A percentile compares a stretch with the other conserved stretches of the same genome.
These are phyloP conservation scores for Fulica atra DNA, from an alignment of 2,113 vertebrate species.

Conservation along the genomic window DNA sequence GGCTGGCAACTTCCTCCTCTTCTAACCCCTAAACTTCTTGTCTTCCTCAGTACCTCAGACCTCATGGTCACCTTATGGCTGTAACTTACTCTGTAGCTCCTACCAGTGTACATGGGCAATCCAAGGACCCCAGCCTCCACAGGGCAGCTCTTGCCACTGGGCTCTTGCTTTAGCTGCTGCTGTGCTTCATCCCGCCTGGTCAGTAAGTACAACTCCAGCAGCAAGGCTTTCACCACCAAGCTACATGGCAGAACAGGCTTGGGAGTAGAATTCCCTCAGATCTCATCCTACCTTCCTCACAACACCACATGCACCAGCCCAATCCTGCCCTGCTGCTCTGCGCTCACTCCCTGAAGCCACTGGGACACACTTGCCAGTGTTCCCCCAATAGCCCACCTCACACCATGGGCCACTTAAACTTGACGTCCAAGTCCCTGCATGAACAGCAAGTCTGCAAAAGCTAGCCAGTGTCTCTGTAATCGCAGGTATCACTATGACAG, in stretches of 20 bases:
- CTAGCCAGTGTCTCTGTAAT: background rate
- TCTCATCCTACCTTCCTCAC: rapidly evolving
- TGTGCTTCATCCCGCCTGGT: background rate
- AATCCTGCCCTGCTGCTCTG: rapidly evolving
- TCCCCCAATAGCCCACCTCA: rapidly evolving
- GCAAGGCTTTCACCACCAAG: rapidly evolving
- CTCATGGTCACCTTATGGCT: background rate
- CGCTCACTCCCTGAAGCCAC: rapidly evolving
- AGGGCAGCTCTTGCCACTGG: background rate
- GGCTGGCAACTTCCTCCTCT: background rate
- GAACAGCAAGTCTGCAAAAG: background rate
- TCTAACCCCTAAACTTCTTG: background rate
- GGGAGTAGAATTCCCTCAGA: rapidly evolving
- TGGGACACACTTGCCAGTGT: no score
- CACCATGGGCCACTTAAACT: background rate
- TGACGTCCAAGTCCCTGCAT: rapidly evolving
- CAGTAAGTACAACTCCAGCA: background rate
- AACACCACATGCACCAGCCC: rapidly evolving
- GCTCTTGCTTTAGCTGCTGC: background rate
- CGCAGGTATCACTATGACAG: background rate
- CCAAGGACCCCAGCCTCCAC: background rate
- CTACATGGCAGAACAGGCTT: rapidly evolving
- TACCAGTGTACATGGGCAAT: background rate
- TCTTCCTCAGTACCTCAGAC: background rate
- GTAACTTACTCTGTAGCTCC: background rate